These are phyloP conservation scores for Drosophila pseudoobscura DNA, from an alignment of 1,140 invertebrate species.

Conservation along the genomic window DNA sequence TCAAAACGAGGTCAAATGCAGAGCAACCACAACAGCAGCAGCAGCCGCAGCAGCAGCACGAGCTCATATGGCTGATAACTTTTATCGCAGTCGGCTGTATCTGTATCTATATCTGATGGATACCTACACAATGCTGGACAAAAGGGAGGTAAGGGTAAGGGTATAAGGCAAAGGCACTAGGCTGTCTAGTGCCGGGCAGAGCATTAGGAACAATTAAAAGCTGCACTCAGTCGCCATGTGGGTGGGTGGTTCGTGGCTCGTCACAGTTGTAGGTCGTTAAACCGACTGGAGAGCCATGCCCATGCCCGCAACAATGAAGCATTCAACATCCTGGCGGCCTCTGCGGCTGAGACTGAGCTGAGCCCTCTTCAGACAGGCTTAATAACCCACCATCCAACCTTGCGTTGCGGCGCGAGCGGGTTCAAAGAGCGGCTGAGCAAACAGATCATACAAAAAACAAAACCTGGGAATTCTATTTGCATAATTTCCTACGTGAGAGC, in stretches of 20 bases:
- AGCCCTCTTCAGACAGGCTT: slow-evolving; percentile 51
- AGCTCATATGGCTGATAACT: slow-evolving; percentile 60
- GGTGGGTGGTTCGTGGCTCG: slow-evolving; percentile 23
- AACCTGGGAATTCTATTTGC: slow-evolving; percentile 61
- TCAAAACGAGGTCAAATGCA: slow-evolving; percentile 72
- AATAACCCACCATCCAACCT: slow-evolving; percentile 30
- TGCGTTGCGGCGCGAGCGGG: neutral
- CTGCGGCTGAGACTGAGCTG: neutral
- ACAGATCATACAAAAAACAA: slow-evolving; percentile 33
- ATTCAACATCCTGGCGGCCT: slow-evolving; percentile 22
- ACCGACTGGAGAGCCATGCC: slow-evolving; percentile 17
- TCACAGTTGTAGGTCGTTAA: slow-evolving; percentile 66
- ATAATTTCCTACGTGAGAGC: slow-evolving; percentile 38
- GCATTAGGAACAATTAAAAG: slow-evolving; percentile 49
- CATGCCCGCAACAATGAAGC: slow-evolving; percentile 34
- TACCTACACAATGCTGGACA: slow-evolving; percentile 15
- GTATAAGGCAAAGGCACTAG: too few relatives aligned
- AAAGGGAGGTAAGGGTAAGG: neutral
- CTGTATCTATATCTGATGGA: slow-evolving; percentile 37
- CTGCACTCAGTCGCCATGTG: slow-evolving; percentile 16
- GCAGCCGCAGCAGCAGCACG: slow-evolving; percentile 15
- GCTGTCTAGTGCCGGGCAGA: neutral
- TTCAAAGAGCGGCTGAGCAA: slow-evolving; percentile 42
- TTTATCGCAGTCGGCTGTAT: slow-evolving; percentile 47
- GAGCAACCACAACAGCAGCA: slow-evolving; percentile 29